Conservation (phyloP, 1,140 invertebrate genomes). For the Ooceraea biroi region DNA sequence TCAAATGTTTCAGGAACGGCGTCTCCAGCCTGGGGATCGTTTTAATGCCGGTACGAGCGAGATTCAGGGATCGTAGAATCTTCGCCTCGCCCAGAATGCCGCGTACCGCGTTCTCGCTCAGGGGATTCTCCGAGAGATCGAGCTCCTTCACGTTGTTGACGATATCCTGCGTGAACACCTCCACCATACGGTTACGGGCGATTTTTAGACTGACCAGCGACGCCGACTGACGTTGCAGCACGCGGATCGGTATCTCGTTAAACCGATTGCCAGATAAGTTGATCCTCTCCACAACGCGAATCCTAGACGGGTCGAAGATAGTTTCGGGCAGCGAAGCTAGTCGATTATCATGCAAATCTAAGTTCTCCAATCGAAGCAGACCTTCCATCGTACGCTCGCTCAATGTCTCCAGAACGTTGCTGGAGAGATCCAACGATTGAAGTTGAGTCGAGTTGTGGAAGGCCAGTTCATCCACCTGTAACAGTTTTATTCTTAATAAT, state of each 20-base stretch:
- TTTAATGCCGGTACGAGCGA: constrained; percentile 92
- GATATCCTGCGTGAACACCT: constrained; percentile 93
- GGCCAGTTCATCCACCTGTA: constrained; percentile 91
- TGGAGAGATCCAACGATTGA: constrained; percentile 91
- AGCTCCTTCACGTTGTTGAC: constrained; percentile 95
- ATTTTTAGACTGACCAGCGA: constrained; percentile 93
- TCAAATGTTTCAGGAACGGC: constrained; percentile 93
- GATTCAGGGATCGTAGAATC: constrained; percentile 92
- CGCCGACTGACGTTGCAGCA: constrained; percentile 93
- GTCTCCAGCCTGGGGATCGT: constrained; percentile 92
- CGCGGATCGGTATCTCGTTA: constrained; percentile 91
- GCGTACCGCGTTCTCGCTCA: constrained; percentile 90
- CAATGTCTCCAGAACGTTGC: constrained; percentile 91
- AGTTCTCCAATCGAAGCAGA: constrained; percentile 90
- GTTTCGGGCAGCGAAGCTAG: constrained; percentile 92
- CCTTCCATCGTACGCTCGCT: constrained; percentile 94
- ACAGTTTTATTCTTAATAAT: constrained; percentile 67
- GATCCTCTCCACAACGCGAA: constrained; percentile 94
- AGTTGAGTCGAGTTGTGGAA: constrained; percentile 95
- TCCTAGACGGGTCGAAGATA: constrained; percentile 93
- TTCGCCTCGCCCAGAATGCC: constrained; percentile 95
- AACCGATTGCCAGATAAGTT: constrained; percentile 93
- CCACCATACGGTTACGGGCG: constrained; percentile 91
- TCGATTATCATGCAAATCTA: constrained; percentile 92
- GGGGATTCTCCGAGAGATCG: constrained; percentile 94